Conservation (phyloP, 2,888 invertebrate genomes). For the Boloria euphrosyne region DNA sequence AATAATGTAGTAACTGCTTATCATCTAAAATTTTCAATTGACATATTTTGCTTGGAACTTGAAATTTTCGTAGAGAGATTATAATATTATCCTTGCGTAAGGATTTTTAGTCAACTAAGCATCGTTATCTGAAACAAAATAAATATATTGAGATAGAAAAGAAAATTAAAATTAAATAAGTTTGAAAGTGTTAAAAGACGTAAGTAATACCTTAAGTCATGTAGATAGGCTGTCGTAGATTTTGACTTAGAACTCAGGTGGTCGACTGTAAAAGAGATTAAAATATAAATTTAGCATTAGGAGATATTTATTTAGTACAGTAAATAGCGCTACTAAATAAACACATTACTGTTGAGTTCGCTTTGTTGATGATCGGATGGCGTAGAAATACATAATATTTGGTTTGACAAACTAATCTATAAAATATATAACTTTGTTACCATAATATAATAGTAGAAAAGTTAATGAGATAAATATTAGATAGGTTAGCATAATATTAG, state of each 20-base stretch:
- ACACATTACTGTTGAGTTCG: no score
- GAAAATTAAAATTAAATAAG: not conserved
- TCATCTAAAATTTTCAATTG: conserved; percentile 42
- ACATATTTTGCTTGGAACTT: conserved; percentile 42
- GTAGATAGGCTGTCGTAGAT: conserved; percentile 17
- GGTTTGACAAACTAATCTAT: no score
- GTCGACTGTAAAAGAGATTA: conserved; percentile 15
- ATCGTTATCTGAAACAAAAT: conserved; percentile 38
- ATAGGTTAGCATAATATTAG: no score
- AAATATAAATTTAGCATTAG: not conserved
- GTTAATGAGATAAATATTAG: no score
- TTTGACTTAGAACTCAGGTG: conserved; percentile 25
- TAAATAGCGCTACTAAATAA: no score
- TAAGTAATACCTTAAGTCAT: conserved; percentile 23
- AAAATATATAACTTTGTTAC: no score
- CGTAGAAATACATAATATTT: no score
- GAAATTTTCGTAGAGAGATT: conserved; percentile 40
- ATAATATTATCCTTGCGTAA: conserved; percentile 37
- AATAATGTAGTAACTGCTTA: conserved; percentile 36
- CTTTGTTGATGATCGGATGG: no score
- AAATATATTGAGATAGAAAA: conserved; percentile 2
- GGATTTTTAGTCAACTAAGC: conserved; percentile 33
- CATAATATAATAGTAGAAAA: no score
- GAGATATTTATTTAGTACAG: not conserved
- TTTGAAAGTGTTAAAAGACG: not conserved